Evolutionary conservation across 2,797 vertebrate species (phyloP), one percentile per base, ranked within the genome.

Genomic region (Periophthalmus magnuspinnatus): DNA sequence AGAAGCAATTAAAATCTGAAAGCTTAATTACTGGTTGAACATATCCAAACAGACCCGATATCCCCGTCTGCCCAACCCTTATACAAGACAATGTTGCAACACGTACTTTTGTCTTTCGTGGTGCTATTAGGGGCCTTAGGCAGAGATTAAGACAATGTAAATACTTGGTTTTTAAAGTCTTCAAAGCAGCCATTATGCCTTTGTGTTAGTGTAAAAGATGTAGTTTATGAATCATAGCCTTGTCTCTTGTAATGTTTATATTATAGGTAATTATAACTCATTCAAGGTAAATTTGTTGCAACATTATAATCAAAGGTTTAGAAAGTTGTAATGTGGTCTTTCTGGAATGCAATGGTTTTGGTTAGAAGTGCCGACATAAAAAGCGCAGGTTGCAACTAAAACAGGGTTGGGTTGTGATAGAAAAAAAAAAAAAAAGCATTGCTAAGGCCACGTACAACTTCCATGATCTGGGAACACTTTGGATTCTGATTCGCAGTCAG

Each of bases 1-100:
- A 91, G 88, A 88, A 89, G 82, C 90, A 91, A 92, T 93, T 92
- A 90, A 87, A 88, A 82, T 84, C 83, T 76, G 72, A 89, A 90
- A 87, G 74, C 82, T 88, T 91, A 89, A 92, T 93, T 90, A 90
- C 81, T 69, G 81, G 78, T 81, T 90, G 76, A 75, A 78, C 78
- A 80, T 89, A 79, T 88, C 71, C 81, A 87, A 85, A 78, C 73
- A 80, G 79, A 76, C 62, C 38, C 57, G 72, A 67, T 69, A 83
- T 85, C 86, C 80, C 61, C 10, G 67, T 71, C 78, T 82, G 75
- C 69, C 79, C 79, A 16, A 5, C 65, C 77, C 80, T 85, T 89
- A 90, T 90, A 65, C 78, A 81, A 55, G 84, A 73, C 75, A 78
- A 85, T 84, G 83, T 84, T 83, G 81, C 71, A 91, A 84, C 84